phyloP scores from a whole-genome alignment of 2,888 invertebrate genomes.

The Diogma glabrata region DNA sequence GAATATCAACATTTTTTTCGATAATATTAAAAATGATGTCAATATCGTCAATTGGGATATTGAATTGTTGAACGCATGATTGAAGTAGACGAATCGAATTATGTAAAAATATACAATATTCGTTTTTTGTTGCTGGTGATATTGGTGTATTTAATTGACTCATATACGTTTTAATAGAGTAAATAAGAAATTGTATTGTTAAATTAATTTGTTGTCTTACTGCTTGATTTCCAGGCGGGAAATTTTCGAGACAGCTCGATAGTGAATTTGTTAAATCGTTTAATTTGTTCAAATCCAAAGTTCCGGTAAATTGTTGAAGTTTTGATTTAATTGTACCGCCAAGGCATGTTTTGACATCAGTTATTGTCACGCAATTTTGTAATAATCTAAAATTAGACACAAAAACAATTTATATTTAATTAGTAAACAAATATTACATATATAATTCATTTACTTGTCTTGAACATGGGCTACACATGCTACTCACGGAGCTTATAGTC shows the following conservation, averaged over 20 bases:
- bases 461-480: too few species aligned
- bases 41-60: constrained; percentile 8
- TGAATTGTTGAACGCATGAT: constrained; percentile 33
- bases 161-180: constrained; percentile 26
- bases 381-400: constrained; percentile 10
- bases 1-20: constrained; percentile 38
- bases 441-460: too few species aligned
- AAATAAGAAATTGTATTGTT: constrained; percentile 26
- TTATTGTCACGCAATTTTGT: background rate
- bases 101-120: constrained; percentile 32
- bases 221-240: constrained; percentile 27
- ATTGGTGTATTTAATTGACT: constrained; percentile 24
- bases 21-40: background rate
- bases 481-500: too few species aligned
- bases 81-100: constrained; percentile 36
- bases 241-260: constrained; percentile 32
- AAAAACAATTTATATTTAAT: background rate
- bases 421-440: too few species aligned
- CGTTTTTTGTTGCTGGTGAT: constrained; percentile 33
- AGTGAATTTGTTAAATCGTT: constrained; percentile 18
- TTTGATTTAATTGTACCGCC: background rate
- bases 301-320: background rate
- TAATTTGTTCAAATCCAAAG: background rate
- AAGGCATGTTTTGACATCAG: background rate
- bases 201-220: constrained; percentile 22